Percentiles rank a stretch among this genome's conserved stretches.
Evolutionary conservation across 2,797 vertebrate species (phyloP).

Genomic region (Onychomys leucogaster): DNA sequence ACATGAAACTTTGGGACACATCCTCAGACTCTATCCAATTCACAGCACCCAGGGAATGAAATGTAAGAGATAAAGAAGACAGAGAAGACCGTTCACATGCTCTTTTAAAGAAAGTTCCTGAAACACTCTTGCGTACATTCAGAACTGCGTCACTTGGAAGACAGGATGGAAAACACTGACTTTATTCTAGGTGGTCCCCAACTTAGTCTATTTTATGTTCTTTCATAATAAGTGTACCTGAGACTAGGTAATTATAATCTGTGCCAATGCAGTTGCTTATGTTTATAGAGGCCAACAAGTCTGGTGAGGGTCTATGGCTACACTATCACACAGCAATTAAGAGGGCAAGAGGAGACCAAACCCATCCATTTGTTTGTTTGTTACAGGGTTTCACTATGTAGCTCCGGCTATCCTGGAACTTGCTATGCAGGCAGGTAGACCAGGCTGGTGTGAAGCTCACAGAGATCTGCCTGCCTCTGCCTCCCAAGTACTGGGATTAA

Average conservation of each 20-base stretch:
- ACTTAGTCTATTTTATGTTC: neutral
- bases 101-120: constrained; percentile 18
- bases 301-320: neutral
- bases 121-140: neutral
- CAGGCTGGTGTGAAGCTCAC: neutral
- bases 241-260: neutral
- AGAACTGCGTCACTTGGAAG: neutral
- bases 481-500: neutral
- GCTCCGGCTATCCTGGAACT: neutral
- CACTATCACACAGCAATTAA: neutral
- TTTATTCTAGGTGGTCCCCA: constrained; percentile 33
- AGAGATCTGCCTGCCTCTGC: neutral
- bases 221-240: neutral
- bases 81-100: neutral
- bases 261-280: neutral
- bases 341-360: neutral
- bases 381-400: neutral
- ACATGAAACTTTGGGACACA: neutral
- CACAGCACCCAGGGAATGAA: neutral
- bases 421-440: neutral
- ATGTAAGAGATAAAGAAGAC: constrained; percentile 2
- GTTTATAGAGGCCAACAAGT: neutral
- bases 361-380: neutral
- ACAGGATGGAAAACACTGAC: neutral
- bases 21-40: neutral